These are phyloP conservation scores for Cochlearius cochlearius DNA, from an alignment of 2,113 vertebrate species.

Conservation along the genomic window DNA sequence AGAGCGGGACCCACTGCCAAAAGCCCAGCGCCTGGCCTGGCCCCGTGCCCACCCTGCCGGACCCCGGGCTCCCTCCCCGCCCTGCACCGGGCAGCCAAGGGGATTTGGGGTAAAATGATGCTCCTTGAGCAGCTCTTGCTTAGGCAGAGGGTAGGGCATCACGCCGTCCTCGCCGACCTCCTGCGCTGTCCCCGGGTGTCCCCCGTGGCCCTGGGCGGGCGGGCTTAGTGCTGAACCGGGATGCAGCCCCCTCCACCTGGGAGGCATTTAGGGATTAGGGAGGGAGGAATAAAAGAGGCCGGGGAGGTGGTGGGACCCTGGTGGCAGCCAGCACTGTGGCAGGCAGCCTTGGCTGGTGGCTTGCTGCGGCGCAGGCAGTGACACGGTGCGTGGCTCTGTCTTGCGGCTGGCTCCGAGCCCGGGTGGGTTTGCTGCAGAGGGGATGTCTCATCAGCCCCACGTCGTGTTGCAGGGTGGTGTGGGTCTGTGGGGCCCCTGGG, in stretches of 20 bases:
- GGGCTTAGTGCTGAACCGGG: no score
- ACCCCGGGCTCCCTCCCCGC: background rate
- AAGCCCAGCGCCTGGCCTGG: background rate
- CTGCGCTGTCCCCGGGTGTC: background rate
- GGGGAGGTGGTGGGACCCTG: no score
- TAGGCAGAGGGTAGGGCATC: background rate
- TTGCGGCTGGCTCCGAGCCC: accelerated
- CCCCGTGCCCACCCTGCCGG: accelerated
- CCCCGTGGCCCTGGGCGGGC: no score
- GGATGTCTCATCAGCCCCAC: background rate
- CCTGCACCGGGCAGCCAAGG: accelerated
- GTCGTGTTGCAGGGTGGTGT: accelerated
- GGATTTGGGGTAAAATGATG: background rate
- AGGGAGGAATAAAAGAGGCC: background rate
- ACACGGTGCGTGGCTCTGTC: background rate
- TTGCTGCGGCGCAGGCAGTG: background rate
- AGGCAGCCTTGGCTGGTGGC: background rate
- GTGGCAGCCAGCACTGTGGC: no score
- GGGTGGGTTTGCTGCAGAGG: background rate
- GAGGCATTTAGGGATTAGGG: no score
- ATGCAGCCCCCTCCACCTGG: background rate
- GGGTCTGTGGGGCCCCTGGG: background rate
- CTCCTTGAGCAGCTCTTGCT: background rate
- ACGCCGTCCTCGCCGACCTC: accelerated
- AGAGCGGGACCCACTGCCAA: background rate